A percentile compares a stretch with the other conserved stretches of the same genome.
Conservation (phyloP, 2,113 vertebrate genomes). For the Chrysemys picta region DNA sequence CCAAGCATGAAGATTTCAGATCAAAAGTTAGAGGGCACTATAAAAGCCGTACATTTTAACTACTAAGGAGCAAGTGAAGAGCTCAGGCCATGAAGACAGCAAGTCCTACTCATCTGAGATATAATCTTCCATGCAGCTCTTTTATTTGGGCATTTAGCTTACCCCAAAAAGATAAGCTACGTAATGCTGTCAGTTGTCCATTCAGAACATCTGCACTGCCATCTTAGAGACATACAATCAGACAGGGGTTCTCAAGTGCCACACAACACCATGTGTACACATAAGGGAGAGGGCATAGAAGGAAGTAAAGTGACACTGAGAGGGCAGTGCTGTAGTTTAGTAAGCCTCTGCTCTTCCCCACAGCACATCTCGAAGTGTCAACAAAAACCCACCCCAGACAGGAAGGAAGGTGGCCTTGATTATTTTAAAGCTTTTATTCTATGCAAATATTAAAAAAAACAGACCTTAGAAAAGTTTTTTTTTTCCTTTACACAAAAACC, state of each 20-base stretch:
- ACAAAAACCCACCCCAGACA: background rate
- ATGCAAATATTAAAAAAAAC: background rate
- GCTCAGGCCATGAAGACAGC: background rate
- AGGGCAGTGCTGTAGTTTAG: background rate
- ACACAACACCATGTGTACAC: background rate
- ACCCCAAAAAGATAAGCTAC: accelerated
- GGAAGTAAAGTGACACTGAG: accelerated
- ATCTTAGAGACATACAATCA: background rate
- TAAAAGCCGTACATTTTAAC: background rate
- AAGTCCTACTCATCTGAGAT: accelerated
- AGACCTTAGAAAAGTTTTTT: background rate
- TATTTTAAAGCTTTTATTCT: background rate
- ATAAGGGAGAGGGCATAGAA: accelerated
- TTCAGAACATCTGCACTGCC: background rate
- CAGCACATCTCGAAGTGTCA: background rate
- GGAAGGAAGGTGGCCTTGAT: background rate
- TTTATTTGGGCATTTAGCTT: accelerated
- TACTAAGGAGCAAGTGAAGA: background rate
- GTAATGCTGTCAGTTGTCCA: accelerated
- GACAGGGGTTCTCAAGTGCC: accelerated
- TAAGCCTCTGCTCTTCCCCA: background rate
- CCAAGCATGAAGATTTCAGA: background rate
- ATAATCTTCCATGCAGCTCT: background rate
- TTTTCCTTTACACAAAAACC: background rate
- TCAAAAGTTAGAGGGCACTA: background rate